Conservation (phyloP, 2,113 vertebrate genomes). For the Lophochroa leadbeateri region DNA sequence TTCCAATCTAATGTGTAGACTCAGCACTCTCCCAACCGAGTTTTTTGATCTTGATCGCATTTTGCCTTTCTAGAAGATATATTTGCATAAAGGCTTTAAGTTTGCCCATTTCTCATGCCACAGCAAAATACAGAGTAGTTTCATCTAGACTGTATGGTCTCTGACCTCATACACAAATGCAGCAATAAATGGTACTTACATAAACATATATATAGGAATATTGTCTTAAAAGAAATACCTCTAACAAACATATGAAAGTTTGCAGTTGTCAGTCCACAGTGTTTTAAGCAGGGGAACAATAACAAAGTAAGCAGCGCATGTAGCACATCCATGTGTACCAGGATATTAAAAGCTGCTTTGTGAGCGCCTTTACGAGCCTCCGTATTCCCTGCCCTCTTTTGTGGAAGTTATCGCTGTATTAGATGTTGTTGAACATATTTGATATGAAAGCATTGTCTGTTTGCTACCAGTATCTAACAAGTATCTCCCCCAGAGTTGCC, state of each 20-base stretch:
- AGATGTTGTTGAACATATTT: slow-evolving; percentile 78
- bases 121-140: slow-evolving; percentile 13
- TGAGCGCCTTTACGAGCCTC: not conserved
- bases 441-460: slow-evolving; percentile 81
- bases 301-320: slow-evolving; percentile 20
- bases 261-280: not conserved
- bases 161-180: not conserved
- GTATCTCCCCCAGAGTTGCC: slow-evolving; percentile 82
- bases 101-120: not conserved
- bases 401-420: slow-evolving; percentile 64
- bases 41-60: slow-evolving; percentile 49
- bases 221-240: not conserved
- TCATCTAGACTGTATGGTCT: not conserved
- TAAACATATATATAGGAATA: not conserved
- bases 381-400: slow-evolving; percentile 48
- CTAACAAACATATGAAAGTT: not conserved
- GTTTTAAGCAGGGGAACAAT: not conserved
- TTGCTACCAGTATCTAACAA: slow-evolving; percentile 80
- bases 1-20: slow-evolving; percentile 1
- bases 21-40: not conserved
- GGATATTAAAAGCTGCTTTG: slow-evolving; percentile 29
- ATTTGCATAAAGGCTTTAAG: slow-evolving; percentile 21
- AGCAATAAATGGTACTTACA: not conserved
- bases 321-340: not conserved
- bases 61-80: slow-evolving; percentile 10